Conservation (phyloP, 1,140 invertebrate genomes). For the Acyrthosiphon pisum region DNA sequence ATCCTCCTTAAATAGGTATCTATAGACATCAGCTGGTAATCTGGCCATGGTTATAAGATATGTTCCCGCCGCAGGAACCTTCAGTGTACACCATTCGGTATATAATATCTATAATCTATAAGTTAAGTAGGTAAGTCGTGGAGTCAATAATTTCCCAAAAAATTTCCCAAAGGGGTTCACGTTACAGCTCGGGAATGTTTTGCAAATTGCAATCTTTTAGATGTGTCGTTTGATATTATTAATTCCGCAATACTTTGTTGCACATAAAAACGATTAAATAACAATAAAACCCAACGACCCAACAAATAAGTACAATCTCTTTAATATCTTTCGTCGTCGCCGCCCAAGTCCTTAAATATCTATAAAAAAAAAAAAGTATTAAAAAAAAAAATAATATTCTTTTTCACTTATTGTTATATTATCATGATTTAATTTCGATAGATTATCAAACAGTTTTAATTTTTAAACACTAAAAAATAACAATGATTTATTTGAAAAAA, state of each 20-base stretch:
- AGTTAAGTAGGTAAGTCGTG: not conserved
- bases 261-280: not conserved
- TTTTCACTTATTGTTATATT: not conserved
- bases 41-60: not conserved
- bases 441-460: not conserved
- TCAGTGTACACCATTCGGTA: not conserved
- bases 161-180: not conserved
- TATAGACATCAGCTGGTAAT: not conserved
- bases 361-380: not conserved
- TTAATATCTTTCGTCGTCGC: not conserved
- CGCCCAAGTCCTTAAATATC: not conserved
- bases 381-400: not conserved
- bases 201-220: not conserved
- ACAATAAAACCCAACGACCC: not conserved
- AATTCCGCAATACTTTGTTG: not conserved
- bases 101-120: not conserved
- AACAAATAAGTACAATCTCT: not conserved
- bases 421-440: not conserved
- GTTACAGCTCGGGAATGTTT: not conserved
- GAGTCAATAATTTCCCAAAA: not conserved
- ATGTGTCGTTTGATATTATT: not conserved
- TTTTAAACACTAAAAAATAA: not conserved
- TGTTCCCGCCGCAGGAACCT: not conserved
- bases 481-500: not conserved
- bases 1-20: not conserved